Base-by-base conservation (phyloP, 2,113 vertebrate species). In the Prinia subflava region DNA sequence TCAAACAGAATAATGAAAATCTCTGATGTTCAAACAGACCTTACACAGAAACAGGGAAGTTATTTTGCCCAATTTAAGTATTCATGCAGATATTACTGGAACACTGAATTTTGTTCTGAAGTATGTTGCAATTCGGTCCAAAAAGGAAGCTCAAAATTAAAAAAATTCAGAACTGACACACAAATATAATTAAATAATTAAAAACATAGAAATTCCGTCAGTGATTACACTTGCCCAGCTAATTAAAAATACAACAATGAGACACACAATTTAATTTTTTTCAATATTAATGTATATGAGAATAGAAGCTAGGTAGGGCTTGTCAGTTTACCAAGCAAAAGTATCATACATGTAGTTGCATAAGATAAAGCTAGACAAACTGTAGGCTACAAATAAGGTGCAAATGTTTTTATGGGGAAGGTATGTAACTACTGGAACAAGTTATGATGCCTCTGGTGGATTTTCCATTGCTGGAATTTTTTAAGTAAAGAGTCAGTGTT, bases 401-500 rank as follows among this genome's bases (percentile, higher is more conserved):
- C 52, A 95, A 92, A 95, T 95, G 62, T 85, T 95, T 96, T 96
- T 95, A 90, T 76, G 88, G 59, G 88, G 88, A 96, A 96, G 95
- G 87, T 96, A 96, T 96, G 94, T 96, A 91, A 93, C 85, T 90
- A 88, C 75, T 95, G 94, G 96, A 96, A 96, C 75, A 92, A 94
- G 53, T 83, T 93, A 88, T 83, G 79, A 95, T 93, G 85, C 87
- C 79, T 88, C 67, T 65, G 86, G 79, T 79, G 63, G 59, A 96
- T 95, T 96, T 96, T 96, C 90, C 96, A 95, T 94, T 0, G 0
- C 75, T 95, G 92, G 92, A 96, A 93, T 95, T 90, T 93, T 94
- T 96, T 39, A 96, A 95, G 94, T 85, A 95, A 95, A 93, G 92
- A 96, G 95, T 93, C 90, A 94, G 37, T 95, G 94, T 96, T 96